Base-by-base conservation (phyloP, 1,140 invertebrate genomes). In the Lasaia peninsularis region DNA sequence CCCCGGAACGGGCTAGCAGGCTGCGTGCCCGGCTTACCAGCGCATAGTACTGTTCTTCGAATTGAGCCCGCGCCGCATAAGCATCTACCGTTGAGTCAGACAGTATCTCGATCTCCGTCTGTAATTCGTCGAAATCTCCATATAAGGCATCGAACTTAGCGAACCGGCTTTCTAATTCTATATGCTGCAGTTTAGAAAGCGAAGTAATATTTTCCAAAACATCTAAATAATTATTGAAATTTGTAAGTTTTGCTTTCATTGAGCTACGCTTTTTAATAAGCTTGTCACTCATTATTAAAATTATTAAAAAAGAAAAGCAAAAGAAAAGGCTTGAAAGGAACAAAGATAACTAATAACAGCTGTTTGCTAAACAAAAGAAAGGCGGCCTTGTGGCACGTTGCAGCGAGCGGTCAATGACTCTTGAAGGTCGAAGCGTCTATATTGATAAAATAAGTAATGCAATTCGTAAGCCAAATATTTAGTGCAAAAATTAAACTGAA, bases 91-190 rank as follows among this genome's bases (percentile, higher is more conserved):
- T n/a, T 11, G 35, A 31, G 34, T 60, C 58, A 16, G 54, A 34
- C 11, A 57, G 12, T 10, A 57, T 9, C 58, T 64, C 62, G 37
- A 64, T 57, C 24, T 64, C 62, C 0, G 57, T 62, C 51, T 65
- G 59, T 56, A 65, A 61, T 55, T 58, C 51, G 12, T 65, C 63
- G 33, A 61, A 65, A 4, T 11, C 48, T 1, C 11, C 21, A 32
- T 58, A 65, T 61, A 65, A 55, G 20, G 34, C 44, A 56, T 58
- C 55, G 14, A 61, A 61, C 61, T 61, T 61, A 10, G 21, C 48
- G 21, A 58, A 56, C 9, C 63, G 63, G 8, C 63, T 34, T 20
- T 58, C 52, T 31, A 65, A 35, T 0, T 65, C 63, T n/a, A 61
- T 37, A 6, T 18, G 48, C 35, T 65, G 56, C 21, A 65, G 44